phyloP scores from a whole-genome alignment of 2,113 vertebrate genomes.

The Archilochus colubris region DNA sequence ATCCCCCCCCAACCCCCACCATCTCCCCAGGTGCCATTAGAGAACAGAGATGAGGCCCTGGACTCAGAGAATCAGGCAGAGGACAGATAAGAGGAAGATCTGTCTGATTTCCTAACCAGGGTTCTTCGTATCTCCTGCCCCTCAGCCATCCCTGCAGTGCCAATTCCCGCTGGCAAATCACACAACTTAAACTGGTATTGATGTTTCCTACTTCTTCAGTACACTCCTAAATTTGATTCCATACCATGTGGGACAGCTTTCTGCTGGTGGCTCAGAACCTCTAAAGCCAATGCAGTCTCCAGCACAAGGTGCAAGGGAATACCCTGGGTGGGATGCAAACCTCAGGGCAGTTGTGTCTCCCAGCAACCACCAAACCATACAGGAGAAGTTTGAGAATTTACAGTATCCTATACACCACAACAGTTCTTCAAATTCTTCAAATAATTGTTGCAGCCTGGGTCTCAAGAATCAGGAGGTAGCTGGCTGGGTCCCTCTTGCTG shows the following conservation, averaged over 20 bases:
- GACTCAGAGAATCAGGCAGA: too few relatives aligned
- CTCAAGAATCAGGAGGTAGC: background rate
- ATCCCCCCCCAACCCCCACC: too few relatives aligned
- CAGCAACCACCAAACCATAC: background rate
- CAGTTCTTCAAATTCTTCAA: background rate
- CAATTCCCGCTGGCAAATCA: background rate
- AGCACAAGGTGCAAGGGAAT: background rate
- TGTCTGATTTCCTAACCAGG: rapidly evolving
- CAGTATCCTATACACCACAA: background rate
- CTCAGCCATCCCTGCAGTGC: too few relatives aligned
- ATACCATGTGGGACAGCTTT: background rate
- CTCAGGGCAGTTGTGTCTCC: background rate
- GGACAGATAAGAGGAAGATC: too few relatives aligned
- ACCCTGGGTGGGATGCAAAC: background rate
- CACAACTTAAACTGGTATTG: background rate
- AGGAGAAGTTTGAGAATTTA: background rate
- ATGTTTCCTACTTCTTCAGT: background rate
- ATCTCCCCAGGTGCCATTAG: too few relatives aligned
- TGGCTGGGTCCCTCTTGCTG: background rate
- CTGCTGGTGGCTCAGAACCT: background rate
- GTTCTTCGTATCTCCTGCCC: background rate
- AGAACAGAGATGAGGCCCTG: too few relatives aligned
- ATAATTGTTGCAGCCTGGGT: background rate
- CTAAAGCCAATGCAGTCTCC: background rate
- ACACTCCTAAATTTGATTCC: background rate